Conservation (phyloP, 2,888 invertebrate species). For the Biston betularia region DNA sequence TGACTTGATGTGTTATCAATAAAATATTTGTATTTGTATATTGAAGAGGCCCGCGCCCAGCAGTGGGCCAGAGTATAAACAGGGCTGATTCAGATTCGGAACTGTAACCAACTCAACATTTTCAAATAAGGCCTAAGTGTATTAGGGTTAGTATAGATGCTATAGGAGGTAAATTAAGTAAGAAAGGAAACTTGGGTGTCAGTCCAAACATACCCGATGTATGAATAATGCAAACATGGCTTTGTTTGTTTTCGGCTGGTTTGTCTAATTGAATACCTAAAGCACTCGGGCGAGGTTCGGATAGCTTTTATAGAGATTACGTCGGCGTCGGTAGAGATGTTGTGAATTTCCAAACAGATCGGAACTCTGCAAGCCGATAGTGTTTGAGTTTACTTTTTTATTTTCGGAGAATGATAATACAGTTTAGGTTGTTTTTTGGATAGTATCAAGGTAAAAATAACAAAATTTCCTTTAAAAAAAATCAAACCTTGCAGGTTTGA, state of each 20-base stretch:
- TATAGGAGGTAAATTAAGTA: conserved; percentile 7
- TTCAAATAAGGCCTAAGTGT: neutral
- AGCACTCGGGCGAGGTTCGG: conserved; percentile 17
- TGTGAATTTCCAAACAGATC: conserved; percentile 10
- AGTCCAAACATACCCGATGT: conserved; percentile 2
- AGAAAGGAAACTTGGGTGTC: conserved; percentile 9
- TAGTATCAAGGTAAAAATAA: no score
- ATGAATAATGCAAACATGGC: conserved; percentile 49
- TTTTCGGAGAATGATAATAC: neutral
- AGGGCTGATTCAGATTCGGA: no score
- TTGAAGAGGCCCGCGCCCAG: no score
- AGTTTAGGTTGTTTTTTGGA: neutral
- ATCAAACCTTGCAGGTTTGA: no score
- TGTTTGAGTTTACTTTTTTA: neutral
- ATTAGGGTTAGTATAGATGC: neutral
- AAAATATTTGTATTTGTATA: no score
- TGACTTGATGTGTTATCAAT: no score
- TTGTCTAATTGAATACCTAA: conserved; percentile 46
- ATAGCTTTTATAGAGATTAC: conserved; percentile 34
- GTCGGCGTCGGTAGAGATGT: conserved; percentile 16
- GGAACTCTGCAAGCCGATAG: neutral
- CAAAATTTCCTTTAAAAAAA: no score
- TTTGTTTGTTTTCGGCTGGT: conserved; percentile 48
- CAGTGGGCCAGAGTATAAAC: no score
- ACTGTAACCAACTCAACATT: neutral